Percentiles rank a stretch among this genome's conserved stretches.
These are phyloP conservation scores for Archips xylosteana DNA, from an alignment of 2,888 invertebrate genomes.

Conservation along the genomic window DNA sequence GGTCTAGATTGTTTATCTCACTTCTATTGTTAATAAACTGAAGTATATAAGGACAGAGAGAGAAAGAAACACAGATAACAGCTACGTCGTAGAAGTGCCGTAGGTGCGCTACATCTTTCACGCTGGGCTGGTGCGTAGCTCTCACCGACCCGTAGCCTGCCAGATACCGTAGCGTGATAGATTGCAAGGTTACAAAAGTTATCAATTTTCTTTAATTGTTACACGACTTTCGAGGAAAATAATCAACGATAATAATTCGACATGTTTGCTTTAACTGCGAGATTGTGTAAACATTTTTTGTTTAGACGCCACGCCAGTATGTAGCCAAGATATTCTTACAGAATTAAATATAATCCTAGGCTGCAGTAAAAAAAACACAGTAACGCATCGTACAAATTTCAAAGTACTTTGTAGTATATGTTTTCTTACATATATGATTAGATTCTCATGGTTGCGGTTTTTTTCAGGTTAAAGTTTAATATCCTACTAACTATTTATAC, in stretches of 20 bases:
- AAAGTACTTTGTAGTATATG: too few relatives aligned
- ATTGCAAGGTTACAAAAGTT: constrained; percentile 23
- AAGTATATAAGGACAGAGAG: not conserved
- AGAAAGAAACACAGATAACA: not conserved
- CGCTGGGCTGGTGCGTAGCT: not conserved
- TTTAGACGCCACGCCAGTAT: not conserved
- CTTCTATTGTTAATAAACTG: too few relatives aligned
- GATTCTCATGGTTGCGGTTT: too few relatives aligned
- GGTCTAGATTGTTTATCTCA: too few relatives aligned
- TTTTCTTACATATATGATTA: too few relatives aligned
- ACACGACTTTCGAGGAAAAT: constrained; percentile 4
- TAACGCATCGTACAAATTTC: too few relatives aligned
- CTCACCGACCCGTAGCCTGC: constrained; percentile 4
- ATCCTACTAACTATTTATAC: not conserved
- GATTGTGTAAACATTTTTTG: not conserved
- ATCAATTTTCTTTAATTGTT: constrained; percentile 19
- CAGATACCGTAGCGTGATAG: not conserved
- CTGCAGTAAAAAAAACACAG: too few relatives aligned
- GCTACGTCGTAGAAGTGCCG: constrained; percentile 13
- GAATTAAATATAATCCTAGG: too few relatives aligned
- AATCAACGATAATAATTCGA: not conserved
- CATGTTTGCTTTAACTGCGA: not conserved
- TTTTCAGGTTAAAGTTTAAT: too few relatives aligned
- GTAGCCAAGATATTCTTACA: not conserved
- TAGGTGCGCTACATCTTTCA: constrained; percentile 6